These are phyloP conservation scores for Scomber scombrus DNA, from an alignment of 2,113 vertebrate species.

Conservation along the genomic window DNA sequence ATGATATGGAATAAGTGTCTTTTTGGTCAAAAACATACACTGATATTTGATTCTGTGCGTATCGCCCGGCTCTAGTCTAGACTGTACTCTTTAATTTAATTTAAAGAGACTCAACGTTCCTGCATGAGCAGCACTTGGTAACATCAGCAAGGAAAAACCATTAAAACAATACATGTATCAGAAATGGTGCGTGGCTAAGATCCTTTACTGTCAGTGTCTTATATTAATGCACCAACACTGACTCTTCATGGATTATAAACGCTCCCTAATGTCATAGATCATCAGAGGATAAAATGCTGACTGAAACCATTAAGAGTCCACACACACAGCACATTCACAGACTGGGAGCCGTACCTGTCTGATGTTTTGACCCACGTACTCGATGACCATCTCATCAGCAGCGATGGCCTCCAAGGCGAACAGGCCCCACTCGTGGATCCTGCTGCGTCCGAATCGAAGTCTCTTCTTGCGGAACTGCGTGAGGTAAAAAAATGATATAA, in stretches of 20 bases:
- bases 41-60: too few species aligned
- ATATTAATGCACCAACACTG: neutral
- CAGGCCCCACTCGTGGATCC: conserved; percentile 96
- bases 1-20: too few species aligned
- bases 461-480: conserved; percentile 95
- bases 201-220: too few species aligned
- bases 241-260: neutral
- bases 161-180: neutral
- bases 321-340: neutral
- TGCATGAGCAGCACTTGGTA: too few species aligned
- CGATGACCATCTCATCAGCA: conserved; percentile 97
- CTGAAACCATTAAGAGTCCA: too few species aligned
- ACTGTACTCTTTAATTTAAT: too few species aligned
- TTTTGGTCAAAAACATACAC: too few species aligned
- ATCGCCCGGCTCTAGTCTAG: too few species aligned
- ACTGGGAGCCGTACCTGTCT: conserved; percentile 86
- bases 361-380: conserved; percentile 97
- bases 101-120: too few species aligned
- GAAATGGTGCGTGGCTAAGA: neutral
- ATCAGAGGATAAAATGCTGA: too few species aligned
- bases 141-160: too few species aligned
- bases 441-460: conserved; percentile 92
- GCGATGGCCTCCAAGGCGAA: conserved; percentile 97
- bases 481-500: neutral
- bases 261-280: neutral